These are phyloP conservation scores for Synergus laeviventris DNA, from an alignment of 2,888 invertebrate genomes.

Conservation along the genomic window DNA sequence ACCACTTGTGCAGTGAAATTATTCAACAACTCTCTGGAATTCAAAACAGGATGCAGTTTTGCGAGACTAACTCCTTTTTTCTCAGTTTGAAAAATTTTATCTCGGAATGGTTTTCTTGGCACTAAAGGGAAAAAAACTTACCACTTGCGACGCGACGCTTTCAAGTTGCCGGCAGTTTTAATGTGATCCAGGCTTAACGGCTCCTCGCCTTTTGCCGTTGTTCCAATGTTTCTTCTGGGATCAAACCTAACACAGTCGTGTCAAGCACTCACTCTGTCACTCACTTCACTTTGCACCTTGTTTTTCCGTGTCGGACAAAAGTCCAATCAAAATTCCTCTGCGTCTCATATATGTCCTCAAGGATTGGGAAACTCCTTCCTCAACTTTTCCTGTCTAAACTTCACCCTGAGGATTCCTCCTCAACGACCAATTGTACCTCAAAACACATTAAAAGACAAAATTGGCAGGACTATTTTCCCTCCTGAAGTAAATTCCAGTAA, in stretches of 20 bases:
- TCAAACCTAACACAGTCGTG: constrained; percentile 18
- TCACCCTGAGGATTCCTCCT: not conserved
- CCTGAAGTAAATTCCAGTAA: not conserved
- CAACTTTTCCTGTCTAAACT: not conserved
- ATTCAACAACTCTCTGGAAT: not conserved
- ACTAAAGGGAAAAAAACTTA: constrained; percentile 51
- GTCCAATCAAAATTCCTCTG: constrained; percentile 44
- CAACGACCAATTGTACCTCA: not conserved
- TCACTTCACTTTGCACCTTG: constrained; percentile 53
- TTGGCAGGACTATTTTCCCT: not conserved
- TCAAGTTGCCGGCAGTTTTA: constrained; percentile 53
- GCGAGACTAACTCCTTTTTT: not conserved
- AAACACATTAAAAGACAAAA: not conserved
- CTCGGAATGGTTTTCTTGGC: not conserved
- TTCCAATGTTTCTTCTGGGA: constrained; percentile 14
- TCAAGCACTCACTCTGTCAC: constrained; percentile 52
- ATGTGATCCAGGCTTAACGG: constrained; percentile 52
- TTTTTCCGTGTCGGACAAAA: constrained; percentile 42
- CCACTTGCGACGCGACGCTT: constrained; percentile 57
- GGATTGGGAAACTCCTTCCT: not conserved
- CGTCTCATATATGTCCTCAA: constrained; percentile 9
- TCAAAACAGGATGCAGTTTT: not conserved
- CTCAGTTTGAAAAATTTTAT: not conserved
- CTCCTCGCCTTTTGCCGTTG: constrained; percentile 33
- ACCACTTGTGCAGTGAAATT: not conserved